phyloP scores from a whole-genome alignment of 2,113 vertebrate genomes.

The Notothenia rossii region DNA sequence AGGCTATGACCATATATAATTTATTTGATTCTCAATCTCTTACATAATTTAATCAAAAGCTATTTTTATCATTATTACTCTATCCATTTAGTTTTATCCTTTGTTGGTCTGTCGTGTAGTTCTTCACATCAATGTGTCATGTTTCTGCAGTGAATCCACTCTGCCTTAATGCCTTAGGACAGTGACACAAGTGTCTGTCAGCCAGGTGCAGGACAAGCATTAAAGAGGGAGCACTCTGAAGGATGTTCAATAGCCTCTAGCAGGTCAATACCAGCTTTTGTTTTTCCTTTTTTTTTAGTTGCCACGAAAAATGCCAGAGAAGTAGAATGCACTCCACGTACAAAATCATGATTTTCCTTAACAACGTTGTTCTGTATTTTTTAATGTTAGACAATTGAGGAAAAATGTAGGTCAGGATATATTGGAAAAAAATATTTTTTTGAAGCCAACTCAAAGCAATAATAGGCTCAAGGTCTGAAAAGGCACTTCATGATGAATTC shows the following conservation, averaged over 20 bases:
- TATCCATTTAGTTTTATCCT: slow-evolving; percentile 73
- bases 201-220: slow-evolving; percentile 28
- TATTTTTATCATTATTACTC: slow-evolving; percentile 78
- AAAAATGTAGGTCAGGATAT: slow-evolving; percentile 25
- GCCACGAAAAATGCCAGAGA: slow-evolving; percentile 29
- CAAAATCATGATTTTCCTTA: slow-evolving; percentile 4
- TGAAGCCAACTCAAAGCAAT: slow-evolving; percentile 5
- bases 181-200: slow-evolving; percentile 49
- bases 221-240: slow-evolving; percentile 36
- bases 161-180: slow-evolving; percentile 50
- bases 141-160: slow-evolving; percentile 34
- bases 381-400: not conserved
- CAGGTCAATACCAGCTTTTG: slow-evolving; percentile 27
- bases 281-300: not conserved
- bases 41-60: slow-evolving; percentile 78
- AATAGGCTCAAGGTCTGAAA: slow-evolving; percentile 9
- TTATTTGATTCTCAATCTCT: slow-evolving; percentile 78
- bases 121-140: slow-evolving; percentile 46
- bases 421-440: slow-evolving; percentile 39
- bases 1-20: slow-evolving; percentile 82
- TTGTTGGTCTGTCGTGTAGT: slow-evolving; percentile 62
- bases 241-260: slow-evolving; percentile 25
- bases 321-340: not conserved
- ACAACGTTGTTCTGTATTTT: not conserved
- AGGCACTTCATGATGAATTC: not conserved